Conservation (phyloP, 2,797 vertebrate species). For the Eurystomus glaucurus region DNA sequence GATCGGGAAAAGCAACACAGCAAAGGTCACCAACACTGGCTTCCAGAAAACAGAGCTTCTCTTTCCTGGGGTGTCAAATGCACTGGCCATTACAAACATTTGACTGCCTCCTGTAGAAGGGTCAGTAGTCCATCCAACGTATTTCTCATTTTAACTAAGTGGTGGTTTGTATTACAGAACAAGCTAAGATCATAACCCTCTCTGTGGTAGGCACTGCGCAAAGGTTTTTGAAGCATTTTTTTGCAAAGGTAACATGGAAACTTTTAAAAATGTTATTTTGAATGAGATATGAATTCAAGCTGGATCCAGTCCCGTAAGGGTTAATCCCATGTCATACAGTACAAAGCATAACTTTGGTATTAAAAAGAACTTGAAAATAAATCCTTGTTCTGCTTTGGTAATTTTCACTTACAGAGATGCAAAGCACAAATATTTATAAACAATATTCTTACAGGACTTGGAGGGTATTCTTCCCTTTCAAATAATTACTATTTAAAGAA, state of each 20-base stretch:
- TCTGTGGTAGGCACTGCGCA: neutral
- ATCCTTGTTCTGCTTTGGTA: slow-evolving; percentile 33
- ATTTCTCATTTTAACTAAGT: neutral
- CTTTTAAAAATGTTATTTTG: neutral
- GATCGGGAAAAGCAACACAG: rapidly evolving
- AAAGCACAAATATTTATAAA: slow-evolving; percentile 61
- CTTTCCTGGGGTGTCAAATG: neutral
- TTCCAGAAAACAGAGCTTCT: neutral
- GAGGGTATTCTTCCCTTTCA: slow-evolving; percentile 31
- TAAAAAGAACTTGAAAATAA: slow-evolving; percentile 41
- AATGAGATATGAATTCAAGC: slow-evolving; percentile 18
- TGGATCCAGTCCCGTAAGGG: neutral
- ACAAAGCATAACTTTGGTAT: slow-evolving; percentile 23
- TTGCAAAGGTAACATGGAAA: neutral
- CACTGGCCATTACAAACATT: neutral
- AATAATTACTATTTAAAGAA: slow-evolving; percentile 64
- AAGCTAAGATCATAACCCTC: neutral
- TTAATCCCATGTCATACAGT: neutral
- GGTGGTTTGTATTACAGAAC: neutral
- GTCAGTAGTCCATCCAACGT: neutral
- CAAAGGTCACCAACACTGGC: neutral
- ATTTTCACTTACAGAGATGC: slow-evolving; percentile 15
- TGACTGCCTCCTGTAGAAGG: neutral
- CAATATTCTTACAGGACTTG: slow-evolving; percentile 25
- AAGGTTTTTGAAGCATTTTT: neutral